These are phyloP conservation scores for Amiota minor DNA, from an alignment of 2,888 invertebrate genomes.

Conservation along the genomic window DNA sequence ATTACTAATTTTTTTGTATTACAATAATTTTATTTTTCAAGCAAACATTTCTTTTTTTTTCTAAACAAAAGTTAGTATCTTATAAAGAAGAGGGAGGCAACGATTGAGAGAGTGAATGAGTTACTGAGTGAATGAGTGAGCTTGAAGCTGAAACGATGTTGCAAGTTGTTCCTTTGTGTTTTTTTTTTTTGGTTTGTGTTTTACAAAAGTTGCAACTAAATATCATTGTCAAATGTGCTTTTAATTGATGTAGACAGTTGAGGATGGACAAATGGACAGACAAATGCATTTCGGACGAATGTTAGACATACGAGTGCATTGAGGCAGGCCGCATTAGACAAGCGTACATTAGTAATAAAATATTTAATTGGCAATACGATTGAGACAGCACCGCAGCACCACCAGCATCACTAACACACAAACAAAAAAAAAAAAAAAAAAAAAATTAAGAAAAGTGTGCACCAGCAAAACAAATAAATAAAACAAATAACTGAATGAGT, in stretches of 20 bases:
- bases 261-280: slow-evolving; percentile 56
- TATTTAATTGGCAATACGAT: slow-evolving; percentile 62
- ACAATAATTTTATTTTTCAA: too few relatives aligned
- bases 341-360: slow-evolving; percentile 67
- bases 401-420: too few relatives aligned
- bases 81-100: slow-evolving; percentile 29
- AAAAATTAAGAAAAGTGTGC: too few relatives aligned
- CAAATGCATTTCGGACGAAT: slow-evolving; percentile 4
- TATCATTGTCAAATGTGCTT: slow-evolving; percentile 68
- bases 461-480: slow-evolving; percentile 31
- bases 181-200: slow-evolving; percentile 16
- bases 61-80: slow-evolving; percentile 33
- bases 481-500: slow-evolving; percentile 15
- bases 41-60: background rate
- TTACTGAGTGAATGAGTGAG: slow-evolving; percentile 29
- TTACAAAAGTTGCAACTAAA: slow-evolving; percentile 42
- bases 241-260: slow-evolving; percentile 66
- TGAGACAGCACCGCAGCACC: slow-evolving; percentile 4
- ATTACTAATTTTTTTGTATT: slow-evolving; percentile 9
- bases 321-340: slow-evolving; percentile 54
- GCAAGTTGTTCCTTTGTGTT: slow-evolving; percentile 8
- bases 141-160: slow-evolving; percentile 2
- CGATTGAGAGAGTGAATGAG: background rate
- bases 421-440: too few relatives aligned
- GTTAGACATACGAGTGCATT: background rate